phyloP scores from a whole-genome alignment of 2,797 vertebrate species.

The Xenops minutus region DNA sequence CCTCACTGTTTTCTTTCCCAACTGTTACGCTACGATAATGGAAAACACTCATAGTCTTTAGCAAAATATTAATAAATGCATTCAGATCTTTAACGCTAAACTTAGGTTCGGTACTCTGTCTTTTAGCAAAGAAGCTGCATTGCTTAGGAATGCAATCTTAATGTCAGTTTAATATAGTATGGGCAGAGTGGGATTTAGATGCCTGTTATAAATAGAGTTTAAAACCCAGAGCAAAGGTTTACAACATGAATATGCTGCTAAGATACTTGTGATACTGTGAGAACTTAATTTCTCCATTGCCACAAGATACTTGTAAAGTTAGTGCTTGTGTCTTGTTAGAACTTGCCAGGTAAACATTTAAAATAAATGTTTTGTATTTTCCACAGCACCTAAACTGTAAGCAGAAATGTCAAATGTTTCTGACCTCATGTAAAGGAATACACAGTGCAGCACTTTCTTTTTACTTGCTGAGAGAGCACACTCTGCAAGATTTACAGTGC shows the following conservation, averaged over 20 bases:
- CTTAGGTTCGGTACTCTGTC: constrained; percentile 8
- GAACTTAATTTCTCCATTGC: neutral
- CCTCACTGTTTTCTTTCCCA: constrained; percentile 21
- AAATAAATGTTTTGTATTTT: neutral
- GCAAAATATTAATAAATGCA: constrained; percentile 51
- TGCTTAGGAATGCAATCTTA: neutral
- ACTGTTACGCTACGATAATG: neutral
- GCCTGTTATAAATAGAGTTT: neutral
- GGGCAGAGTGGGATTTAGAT: neutral
- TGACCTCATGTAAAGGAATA: neutral
- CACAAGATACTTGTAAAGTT: neutral
- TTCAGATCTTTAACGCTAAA: constrained; percentile 5
- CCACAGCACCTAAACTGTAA: neutral
- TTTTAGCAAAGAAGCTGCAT: constrained; percentile 19
- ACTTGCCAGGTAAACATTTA: neutral
- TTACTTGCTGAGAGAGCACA: neutral
- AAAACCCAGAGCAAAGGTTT: constrained; percentile 11
- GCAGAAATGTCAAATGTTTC: neutral
- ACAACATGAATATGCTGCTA: neutral
- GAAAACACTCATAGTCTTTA: constrained; percentile 35
- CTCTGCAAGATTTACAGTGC: neutral
- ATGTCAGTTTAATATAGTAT: neutral
- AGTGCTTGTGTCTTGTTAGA: neutral
- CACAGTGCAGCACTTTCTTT: neutral
- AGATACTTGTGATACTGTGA: neutral